These are phyloP conservation scores for Adelges cooleyi DNA, from an alignment of 1,140 invertebrate species.

Conservation along the genomic window DNA sequence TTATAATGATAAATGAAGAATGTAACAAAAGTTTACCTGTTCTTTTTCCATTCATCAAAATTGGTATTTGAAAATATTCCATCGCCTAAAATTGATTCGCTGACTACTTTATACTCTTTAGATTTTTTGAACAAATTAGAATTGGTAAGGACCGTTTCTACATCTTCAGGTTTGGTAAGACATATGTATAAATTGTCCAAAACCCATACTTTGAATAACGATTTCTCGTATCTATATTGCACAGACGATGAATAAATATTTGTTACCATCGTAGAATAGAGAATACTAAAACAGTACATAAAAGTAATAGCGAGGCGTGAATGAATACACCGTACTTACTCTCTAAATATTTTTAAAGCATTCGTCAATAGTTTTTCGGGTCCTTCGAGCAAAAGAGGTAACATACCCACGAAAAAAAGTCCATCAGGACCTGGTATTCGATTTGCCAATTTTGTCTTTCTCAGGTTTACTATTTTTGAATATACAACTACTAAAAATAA, in stretches of 20 bases:
- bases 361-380: background rate
- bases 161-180: slow-evolving; percentile 11
- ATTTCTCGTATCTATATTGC: background rate
- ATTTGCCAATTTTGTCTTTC: background rate
- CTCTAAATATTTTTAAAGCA: background rate
- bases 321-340: background rate
- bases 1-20: no score
- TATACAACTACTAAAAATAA: no score
- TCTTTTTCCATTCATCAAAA: slow-evolving; percentile 15
- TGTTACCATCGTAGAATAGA: no score
- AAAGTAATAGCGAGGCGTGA: no score
- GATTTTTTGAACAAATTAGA: slow-evolving; percentile 10
- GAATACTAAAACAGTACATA: no score
- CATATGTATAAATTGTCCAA: slow-evolving; percentile 12
- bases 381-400: background rate
- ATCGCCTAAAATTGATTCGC: slow-evolving; percentile 13
- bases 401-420: background rate
- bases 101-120: slow-evolving; percentile 9
- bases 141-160: background rate
- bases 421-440: background rate
- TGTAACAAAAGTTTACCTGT: no score
- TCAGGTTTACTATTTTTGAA: background rate
- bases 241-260: no score
- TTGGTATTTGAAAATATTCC: slow-evolving; percentile 16
- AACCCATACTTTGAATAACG: slow-evolving; percentile 12